These are phyloP conservation scores for Trachymyrmex septentrionalis DNA, from an alignment of 1,140 invertebrate genomes.

Conservation along the genomic window DNA sequence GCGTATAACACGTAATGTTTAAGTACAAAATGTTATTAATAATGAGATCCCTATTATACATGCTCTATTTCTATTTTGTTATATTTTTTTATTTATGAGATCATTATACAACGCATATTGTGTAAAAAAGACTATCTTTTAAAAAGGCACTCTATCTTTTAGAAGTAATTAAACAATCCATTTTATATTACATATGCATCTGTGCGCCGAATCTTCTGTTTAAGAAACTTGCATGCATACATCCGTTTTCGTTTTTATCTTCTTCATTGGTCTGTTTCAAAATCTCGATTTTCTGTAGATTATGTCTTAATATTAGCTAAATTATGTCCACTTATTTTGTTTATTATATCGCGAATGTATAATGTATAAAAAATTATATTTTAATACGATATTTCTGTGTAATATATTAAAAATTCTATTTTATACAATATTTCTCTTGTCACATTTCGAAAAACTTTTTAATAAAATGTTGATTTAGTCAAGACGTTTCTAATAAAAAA, in stretches of 20 bases:
- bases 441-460: not conserved
- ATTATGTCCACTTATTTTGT: slow-evolving; percentile 25
- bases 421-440: slow-evolving; percentile 30
- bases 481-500: not conserved
- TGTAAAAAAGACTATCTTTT: not conserved
- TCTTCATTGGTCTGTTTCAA: not conserved
- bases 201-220: not conserved
- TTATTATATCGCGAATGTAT: slow-evolving; percentile 14
- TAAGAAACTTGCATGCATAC: not conserved
- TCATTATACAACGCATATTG: not conserved
- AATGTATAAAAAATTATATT: slow-evolving; percentile 5
- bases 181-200: not conserved
- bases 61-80: slow-evolving; percentile 43
- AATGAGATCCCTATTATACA: slow-evolving; percentile 40
- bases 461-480: slow-evolving; percentile 1
- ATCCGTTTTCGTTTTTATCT: not conserved
- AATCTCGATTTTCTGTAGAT: not conserved
- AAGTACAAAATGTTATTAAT: slow-evolving; percentile 63
- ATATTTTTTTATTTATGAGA: slow-evolving; percentile 44
- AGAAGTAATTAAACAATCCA: slow-evolving; percentile 23
- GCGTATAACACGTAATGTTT: slow-evolving; percentile 43
- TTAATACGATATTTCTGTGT: slow-evolving; percentile 1
- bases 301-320: slow-evolving; percentile 15
- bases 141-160: not conserved
- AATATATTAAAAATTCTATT: slow-evolving; percentile 39